Conservation (phyloP, 1,140 invertebrate species). For the Halictus rubicundus region DNA sequence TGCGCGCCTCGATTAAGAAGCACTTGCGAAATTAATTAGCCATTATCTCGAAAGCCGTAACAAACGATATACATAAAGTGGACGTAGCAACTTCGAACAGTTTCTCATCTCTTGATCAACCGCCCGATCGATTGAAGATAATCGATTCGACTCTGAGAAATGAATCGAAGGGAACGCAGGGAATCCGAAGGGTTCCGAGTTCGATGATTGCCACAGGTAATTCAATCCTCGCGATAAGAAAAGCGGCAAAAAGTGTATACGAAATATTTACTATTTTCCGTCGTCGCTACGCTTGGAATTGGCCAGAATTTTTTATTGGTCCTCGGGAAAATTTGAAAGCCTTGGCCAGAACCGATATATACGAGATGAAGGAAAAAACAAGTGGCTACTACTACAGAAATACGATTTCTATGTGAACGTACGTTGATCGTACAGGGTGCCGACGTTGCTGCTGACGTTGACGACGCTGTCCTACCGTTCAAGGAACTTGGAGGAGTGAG, state of each 20-base stretch:
- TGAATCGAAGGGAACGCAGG: too few relatives aligned
- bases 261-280: neutral
- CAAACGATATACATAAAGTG: neutral
- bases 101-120: too few relatives aligned
- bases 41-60: neutral
- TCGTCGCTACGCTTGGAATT: neutral
- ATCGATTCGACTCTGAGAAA: too few relatives aligned
- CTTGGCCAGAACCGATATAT: neutral
- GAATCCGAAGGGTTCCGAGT: too few relatives aligned
- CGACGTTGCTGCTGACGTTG: constrained; percentile 53
- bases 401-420: constrained; percentile 47
- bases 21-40: neutral
- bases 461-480: constrained; percentile 21
- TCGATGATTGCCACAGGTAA: too few relatives aligned
- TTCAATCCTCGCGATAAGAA: neutral
- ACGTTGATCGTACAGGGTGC: constrained; percentile 48
- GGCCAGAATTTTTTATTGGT: neutral
- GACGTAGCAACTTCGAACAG: neutral
- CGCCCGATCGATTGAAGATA: neutral
- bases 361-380: neutral
- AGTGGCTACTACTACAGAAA: constrained; percentile 35
- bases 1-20: neutral
- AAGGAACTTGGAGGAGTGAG: neutral
- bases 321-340: neutral
- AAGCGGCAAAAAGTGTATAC: neutral